These are phyloP conservation scores for Mesoligia furuncula DNA, from an alignment of 2,888 invertebrate genomes.

Conservation along the genomic window DNA sequence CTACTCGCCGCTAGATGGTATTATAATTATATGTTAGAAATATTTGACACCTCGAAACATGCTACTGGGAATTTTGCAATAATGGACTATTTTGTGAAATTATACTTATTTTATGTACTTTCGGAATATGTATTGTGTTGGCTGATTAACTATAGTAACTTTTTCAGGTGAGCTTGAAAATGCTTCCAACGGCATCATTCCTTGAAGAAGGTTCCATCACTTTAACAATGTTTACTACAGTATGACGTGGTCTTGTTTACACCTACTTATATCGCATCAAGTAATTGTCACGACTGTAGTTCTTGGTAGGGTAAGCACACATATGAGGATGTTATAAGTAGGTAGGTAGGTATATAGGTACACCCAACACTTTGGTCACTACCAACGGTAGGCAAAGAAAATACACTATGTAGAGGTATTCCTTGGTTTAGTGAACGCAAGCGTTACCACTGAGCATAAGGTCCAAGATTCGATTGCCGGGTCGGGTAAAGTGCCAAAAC, in stretches of 20 bases:
- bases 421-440: too few species aligned
- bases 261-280: neutral
- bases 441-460: neutral
- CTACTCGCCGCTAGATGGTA: slow-evolving; percentile 84
- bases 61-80: neutral
- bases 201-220: neutral
- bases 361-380: too few species aligned
- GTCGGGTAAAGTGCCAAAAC: neutral
- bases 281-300: neutral
- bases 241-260: neutral
- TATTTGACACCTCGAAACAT: neutral
- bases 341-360: neutral
- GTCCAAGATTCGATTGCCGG: neutral
- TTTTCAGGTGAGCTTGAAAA: neutral
- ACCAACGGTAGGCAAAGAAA: neutral
- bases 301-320: neutral
- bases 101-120: neutral
- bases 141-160: neutral
- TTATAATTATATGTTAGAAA: slow-evolving; percentile 52
- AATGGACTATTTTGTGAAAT: neutral
- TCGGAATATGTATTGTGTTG: neutral
- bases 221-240: neutral
- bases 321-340: neutral
- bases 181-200: neutral
- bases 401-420: neutral